A percentile compares a stretch with the other conserved stretches of the same genome.
Conservation (phyloP, 1,140 invertebrate genomes). For the Manduca sexta region DNA sequence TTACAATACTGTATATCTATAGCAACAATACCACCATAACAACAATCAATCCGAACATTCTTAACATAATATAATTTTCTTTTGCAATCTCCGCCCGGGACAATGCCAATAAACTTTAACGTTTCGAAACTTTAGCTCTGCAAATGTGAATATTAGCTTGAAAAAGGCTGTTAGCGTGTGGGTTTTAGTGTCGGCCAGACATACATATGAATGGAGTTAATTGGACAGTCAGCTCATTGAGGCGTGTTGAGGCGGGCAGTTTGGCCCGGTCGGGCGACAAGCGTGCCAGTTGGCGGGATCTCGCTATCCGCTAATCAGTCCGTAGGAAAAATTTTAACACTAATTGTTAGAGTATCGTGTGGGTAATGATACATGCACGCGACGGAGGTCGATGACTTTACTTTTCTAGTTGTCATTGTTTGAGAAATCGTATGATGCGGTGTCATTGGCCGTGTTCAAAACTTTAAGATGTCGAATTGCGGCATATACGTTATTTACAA, state of each 20-base stretch:
- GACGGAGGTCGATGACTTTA: too few species aligned
- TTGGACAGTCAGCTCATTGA: constrained; percentile 51
- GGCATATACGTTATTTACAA: too few species aligned
- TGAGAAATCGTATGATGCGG: too few species aligned
- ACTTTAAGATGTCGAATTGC: not conserved
- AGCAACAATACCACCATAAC: not conserved
- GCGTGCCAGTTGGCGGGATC: constrained; percentile 53
- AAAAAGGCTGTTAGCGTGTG: constrained; percentile 30
- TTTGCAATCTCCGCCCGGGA: not conserved
- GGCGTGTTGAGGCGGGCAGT: constrained; percentile 39
- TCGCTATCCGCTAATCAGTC: constrained; percentile 37
- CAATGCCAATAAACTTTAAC: constrained; percentile 3
- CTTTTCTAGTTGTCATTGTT: too few species aligned
- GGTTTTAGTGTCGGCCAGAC: constrained; percentile 26
- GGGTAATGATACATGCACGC: too few species aligned
- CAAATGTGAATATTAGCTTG: constrained; percentile 29
- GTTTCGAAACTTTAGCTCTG: constrained; percentile 14
- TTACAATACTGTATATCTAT: too few species aligned
- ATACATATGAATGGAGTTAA: constrained; percentile 64
- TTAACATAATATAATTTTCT: too few species aligned
- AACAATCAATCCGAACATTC: too few species aligned
- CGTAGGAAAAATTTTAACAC: constrained; percentile 23
- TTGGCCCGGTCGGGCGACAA: constrained; percentile 36
- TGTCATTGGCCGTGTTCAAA: too few species aligned
- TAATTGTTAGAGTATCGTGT: not conserved